phyloP scores from a whole-genome alignment of 2,113 vertebrate species.

The Narcine bancroftii region DNA sequence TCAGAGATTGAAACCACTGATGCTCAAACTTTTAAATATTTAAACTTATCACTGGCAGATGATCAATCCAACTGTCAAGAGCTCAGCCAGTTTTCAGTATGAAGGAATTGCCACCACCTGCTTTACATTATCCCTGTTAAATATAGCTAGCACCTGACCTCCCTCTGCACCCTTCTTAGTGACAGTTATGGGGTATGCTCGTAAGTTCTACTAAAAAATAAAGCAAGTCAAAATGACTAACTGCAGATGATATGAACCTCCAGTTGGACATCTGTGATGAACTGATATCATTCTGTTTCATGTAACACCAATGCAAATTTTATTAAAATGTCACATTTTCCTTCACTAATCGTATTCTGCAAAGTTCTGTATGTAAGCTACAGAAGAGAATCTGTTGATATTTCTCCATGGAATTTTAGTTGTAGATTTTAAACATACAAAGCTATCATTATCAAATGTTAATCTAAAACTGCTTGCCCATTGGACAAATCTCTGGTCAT shows the following conservation, averaged over 20 bases:
- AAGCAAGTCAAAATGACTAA: neutral
- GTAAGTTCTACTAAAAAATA: neutral
- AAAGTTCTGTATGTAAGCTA: neutral
- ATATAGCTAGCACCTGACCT: conserved; percentile 17
- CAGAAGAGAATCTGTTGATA: neutral
- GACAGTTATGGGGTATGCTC: neutral
- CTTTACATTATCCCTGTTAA: conserved; percentile 27
- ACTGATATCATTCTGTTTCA: neutral
- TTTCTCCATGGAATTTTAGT: neutral
- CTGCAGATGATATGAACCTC: neutral
- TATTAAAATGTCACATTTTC: neutral
- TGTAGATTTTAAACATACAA: neutral
- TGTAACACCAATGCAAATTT: neutral
- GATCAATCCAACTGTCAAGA: neutral
- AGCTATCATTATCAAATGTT: neutral
- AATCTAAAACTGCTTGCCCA: neutral
- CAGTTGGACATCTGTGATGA: neutral
- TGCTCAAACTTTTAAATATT: neutral
- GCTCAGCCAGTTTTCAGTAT: neutral
- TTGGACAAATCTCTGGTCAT: neutral
- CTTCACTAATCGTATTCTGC: neutral
- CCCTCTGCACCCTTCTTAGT: neutral
- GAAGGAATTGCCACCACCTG: conserved; percentile 25
- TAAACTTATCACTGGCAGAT: conserved; percentile 22
- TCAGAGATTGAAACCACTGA: neutral